Conservation (phyloP, 2,113 vertebrate species). For the Pungitius pungitius region DNA sequence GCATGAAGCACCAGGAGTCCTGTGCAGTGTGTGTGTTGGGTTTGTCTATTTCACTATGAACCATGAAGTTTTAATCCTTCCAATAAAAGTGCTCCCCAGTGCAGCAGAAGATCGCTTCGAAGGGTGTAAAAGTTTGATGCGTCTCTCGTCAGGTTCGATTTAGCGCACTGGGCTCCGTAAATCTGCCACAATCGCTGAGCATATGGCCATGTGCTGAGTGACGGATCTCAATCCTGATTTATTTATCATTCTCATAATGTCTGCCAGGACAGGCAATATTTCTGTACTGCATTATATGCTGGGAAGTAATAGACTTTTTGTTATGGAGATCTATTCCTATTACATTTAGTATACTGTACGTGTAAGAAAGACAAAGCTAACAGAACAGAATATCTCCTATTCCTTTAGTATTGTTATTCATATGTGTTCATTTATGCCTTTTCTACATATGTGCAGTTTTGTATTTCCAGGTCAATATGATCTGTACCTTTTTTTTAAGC, state of each 20-base stretch:
- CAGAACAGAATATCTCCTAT: too few species aligned
- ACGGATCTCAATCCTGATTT: conserved; percentile 46
- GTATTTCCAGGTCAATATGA: conserved; percentile 37
- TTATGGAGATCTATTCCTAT: neutral
- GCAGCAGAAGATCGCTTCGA: conserved; percentile 63
- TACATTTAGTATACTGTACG: neutral
- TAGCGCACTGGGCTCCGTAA: conserved; percentile 38
- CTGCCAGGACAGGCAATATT: conserved; percentile 18
- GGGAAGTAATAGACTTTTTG: neutral
- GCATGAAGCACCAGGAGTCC: conserved; percentile 7
- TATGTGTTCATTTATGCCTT: conserved; percentile 1
- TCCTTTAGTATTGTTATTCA: too few species aligned
- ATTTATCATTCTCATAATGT: conserved; percentile 47
- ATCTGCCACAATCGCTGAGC: conserved; percentile 22
- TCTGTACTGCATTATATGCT: conserved; percentile 5
- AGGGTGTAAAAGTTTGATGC: conserved; percentile 65
- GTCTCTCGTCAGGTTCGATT: conserved; percentile 66
- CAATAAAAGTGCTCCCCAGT: conserved; percentile 56
- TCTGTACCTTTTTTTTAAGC: conserved; percentile 39
- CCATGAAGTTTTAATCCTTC: conserved; percentile 68
- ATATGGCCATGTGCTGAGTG: conserved; percentile 22
- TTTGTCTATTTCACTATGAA: conserved; percentile 51
- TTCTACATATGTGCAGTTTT: conserved; percentile 16
- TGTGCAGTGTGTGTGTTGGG: neutral
- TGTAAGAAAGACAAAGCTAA: too few species aligned